phyloP scores from a whole-genome alignment of 2,888 invertebrate genomes.

The Nephrotoma flavescens region DNA sequence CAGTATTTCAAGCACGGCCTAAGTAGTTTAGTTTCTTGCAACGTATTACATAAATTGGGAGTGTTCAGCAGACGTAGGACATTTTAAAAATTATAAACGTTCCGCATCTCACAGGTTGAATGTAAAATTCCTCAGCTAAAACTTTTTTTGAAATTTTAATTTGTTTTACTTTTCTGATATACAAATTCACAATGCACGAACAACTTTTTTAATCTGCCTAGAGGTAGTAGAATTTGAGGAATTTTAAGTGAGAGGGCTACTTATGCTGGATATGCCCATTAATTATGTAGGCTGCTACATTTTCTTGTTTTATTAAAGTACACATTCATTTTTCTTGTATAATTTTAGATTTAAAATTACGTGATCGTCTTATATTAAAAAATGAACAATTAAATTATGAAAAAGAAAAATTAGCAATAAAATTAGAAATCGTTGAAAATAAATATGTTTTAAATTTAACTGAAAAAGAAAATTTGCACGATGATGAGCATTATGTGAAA shows the following conservation, averaged over 20 bases:
- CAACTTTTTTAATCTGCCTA: too few relatives aligned
- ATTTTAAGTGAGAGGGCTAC: too few relatives aligned
- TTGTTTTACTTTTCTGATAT: too few relatives aligned
- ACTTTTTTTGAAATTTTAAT: too few relatives aligned
- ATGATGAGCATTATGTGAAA: neutral
- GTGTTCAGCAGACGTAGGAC: too few relatives aligned
- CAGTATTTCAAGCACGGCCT: too few relatives aligned
- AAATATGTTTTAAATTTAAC: neutral
- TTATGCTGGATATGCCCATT: neutral
- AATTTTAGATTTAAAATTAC: neutral
- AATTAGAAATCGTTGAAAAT: slow-evolving; percentile 2
- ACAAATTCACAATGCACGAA: too few relatives aligned
- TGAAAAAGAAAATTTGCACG: neutral
- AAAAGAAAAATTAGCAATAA: neutral
- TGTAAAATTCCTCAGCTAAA: too few relatives aligned
- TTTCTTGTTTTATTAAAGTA: neutral
- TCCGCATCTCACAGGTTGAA: too few relatives aligned
- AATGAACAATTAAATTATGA: neutral
- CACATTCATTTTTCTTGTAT: neutral
- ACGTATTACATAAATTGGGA: neutral
- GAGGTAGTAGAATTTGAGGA: too few relatives aligned
- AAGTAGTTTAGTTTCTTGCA: neutral
- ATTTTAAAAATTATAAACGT: too few relatives aligned
- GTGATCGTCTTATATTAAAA: neutral
- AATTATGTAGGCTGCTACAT: neutral